Base-by-base conservation (phyloP, 92 coral and sea anemone genomes). In the Porites evermanni region DNA sequence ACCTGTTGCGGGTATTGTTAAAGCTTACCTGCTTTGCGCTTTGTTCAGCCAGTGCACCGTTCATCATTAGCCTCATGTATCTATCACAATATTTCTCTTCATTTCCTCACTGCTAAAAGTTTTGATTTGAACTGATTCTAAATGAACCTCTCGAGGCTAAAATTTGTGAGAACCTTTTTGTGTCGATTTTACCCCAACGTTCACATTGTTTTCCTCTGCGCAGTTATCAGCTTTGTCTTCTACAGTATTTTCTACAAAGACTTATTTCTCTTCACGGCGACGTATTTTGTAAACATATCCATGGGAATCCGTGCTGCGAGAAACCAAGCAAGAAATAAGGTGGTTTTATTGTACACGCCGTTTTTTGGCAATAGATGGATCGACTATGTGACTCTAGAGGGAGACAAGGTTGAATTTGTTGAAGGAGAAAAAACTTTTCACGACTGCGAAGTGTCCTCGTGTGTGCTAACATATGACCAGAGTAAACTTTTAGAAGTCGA, bases 381-480 rank as follows among this genome's bases (percentile, higher is more conserved):
- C 47, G 93, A 94, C 23, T 78, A 92, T 53, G 72, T 89, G 20
- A 58, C 84, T 7, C 19, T 81, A 32, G 98, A 92, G 0, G 65
- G 86, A 16, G 23, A 32, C 12, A 77, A 94, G 10, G 79, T 86
- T 16, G 85, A 88, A 4, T 69, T 92, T 18, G 32, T 81, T 2
- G 91, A 89, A n/a, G 98, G 98, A n/a, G 54, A 54, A n/a, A 9
- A 75, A 50, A 83, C 94, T 3, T 94, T 94, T 79, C 82, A 84
- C 53, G 80, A 80, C 26, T 94, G 98, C 17, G 92, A 90, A 17
- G 78, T 89, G 11, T 86, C 93, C 0, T 76, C 64, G 54, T 94
- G 98, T 66, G 77, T 78, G 23, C 85, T 91, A 17, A 94, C 98
- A 16, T 90, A 94, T 58, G 68, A 92, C 74, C 79, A 71, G 64